These are phyloP conservation scores for Hyperopisus bebe DNA, from an alignment of 2,113 vertebrate species.

Conservation along the genomic window DNA sequence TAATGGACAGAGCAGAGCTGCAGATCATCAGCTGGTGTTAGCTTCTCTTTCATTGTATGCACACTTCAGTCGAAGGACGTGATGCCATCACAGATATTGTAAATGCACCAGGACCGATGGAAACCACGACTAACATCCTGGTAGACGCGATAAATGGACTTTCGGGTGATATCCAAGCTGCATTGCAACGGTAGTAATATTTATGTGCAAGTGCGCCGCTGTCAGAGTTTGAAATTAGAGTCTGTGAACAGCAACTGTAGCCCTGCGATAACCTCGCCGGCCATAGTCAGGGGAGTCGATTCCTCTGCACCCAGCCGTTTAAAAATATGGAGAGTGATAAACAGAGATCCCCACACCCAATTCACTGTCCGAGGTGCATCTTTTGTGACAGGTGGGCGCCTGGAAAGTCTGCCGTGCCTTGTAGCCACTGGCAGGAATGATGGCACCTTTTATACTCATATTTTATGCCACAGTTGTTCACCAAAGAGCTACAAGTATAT, in stretches of 20 bases:
- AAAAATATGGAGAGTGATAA: slow-evolving; percentile 16
- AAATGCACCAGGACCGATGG: slow-evolving; percentile 31
- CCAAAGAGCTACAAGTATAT: background rate
- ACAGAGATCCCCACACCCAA: background rate
- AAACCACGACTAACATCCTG: slow-evolving; percentile 32
- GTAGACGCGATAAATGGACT: slow-evolving; percentile 41
- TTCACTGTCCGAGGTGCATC: background rate
- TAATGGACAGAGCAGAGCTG: slow-evolving; percentile 15
- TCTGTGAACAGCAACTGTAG: slow-evolving; percentile 39
- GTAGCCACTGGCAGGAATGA: background rate
- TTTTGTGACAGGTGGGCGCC: background rate
- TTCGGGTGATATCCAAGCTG: background rate
- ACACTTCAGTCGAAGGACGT: slow-evolving; percentile 21
- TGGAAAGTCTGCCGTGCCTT: background rate
- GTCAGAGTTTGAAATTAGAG: slow-evolving; percentile 38
- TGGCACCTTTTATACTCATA: background rate
- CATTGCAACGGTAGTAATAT: slow-evolving; percentile 32
- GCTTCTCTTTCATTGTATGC: slow-evolving; percentile 32
- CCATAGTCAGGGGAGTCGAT: slow-evolving; percentile 25
- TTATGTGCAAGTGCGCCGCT: slow-evolving; percentile 30
- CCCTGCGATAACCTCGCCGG: slow-evolving; percentile 37
- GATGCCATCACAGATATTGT: slow-evolving; percentile 21
- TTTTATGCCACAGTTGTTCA: background rate
- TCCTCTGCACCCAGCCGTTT: slow-evolving; percentile 24
- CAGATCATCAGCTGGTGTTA: slow-evolving; percentile 23